These are phyloP conservation scores for Centropus bengalensis DNA, from an alignment of 2,113 vertebrate species.

Conservation along the genomic window DNA sequence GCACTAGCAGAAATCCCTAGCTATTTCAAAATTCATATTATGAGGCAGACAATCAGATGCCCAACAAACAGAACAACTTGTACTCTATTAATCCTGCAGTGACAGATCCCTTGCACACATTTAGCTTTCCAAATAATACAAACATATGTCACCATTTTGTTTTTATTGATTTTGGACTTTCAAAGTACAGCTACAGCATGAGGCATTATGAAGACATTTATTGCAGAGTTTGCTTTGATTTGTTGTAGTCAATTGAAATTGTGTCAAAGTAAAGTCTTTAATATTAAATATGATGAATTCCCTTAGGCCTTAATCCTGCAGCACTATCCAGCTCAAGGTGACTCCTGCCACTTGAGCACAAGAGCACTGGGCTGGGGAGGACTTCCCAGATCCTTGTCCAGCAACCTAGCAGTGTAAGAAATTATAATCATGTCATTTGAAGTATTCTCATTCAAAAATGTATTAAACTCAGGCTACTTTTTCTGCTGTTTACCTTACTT, in stretches of 20 bases:
- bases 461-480: neutral
- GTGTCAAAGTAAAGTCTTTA: constrained; percentile 74
- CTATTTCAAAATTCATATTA: constrained; percentile 76
- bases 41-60: constrained; percentile 74
- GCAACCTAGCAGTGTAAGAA: constrained; percentile 18
- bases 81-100: constrained; percentile 73
- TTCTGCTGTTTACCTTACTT: neutral
- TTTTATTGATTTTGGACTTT: constrained; percentile 79
- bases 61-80: constrained; percentile 70
- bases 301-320: constrained; percentile 19
- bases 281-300: constrained; percentile 78
- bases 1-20: constrained; percentile 67
- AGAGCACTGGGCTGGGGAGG: neutral
- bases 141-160: constrained; percentile 77
- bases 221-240: constrained; percentile 78
- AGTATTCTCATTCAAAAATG: constrained; percentile 32
- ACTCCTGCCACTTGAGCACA: constrained; percentile 1
- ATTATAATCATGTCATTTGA: neutral
- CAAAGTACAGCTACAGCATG: constrained; percentile 69
- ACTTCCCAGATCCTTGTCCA: constrained; percentile 55
- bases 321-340: constrained; percentile 52
- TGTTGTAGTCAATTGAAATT: constrained; percentile 77
- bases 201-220: constrained; percentile 78
- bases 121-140: constrained; percentile 78
- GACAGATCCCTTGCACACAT: constrained; percentile 74